These are phyloP conservation scores for Odobenus rosmarus DNA, from an alignment of 2,113 vertebrate species.

Conservation along the genomic window DNA sequence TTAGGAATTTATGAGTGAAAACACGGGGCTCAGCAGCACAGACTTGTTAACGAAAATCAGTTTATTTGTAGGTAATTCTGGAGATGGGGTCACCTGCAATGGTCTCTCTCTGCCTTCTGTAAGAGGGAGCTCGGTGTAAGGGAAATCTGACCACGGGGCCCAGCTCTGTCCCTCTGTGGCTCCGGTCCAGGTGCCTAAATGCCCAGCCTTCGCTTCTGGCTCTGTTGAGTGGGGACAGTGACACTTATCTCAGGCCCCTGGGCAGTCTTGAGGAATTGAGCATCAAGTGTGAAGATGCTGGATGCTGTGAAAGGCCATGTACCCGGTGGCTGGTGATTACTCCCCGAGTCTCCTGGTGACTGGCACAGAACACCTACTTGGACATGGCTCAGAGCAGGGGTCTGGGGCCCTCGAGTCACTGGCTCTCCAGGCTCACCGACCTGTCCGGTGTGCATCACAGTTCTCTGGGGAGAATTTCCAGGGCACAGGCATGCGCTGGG, in stretches of 20 bases:
- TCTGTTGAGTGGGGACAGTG: not conserved
- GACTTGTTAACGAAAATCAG: accelerated
- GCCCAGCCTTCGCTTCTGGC: not conserved
- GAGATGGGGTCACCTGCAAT: accelerated
- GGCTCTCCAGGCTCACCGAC: not conserved
- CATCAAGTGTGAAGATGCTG: not conserved
- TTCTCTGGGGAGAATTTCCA: not conserved
- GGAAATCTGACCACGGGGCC: not conserved
- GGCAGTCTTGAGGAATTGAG: accelerated
- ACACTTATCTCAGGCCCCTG: not conserved
- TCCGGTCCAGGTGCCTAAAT: not conserved
- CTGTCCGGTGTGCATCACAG: not conserved
- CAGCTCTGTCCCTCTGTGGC: not conserved
- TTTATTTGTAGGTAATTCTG: not conserved
- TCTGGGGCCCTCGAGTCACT: not conserved
- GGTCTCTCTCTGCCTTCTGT: accelerated
- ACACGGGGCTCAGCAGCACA: accelerated
- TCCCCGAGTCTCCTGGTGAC: accelerated
- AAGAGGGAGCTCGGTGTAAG: accelerated
- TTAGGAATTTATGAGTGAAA: not conserved
- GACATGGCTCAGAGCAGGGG: not conserved
- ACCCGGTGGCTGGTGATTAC: accelerated
- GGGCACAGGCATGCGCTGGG: not conserved
- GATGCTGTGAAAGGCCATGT: accelerated
- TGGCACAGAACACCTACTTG: not conserved